Evolutionary conservation across 1,140 invertebrate species (phyloP), one percentile per base, ranked within the genome.

Genomic region (Cotesia typhae): DNA sequence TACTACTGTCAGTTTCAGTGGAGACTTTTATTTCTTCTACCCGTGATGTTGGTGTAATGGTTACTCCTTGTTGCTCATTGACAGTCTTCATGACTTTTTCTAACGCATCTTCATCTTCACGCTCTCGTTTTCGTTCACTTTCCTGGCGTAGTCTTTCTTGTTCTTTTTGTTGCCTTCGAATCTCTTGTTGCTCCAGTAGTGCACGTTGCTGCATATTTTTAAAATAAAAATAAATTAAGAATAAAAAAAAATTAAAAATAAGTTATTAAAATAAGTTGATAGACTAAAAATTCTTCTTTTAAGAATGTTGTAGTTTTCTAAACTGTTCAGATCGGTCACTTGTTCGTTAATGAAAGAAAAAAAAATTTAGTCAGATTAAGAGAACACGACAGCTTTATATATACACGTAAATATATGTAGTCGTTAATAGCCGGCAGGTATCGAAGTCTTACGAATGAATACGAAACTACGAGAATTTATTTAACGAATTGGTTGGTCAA

Each of bases 101-200:
- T 64, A 94, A 79, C 1, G 90, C 90, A 77, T 94, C 93, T 74
- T 96, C 94, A 71, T 96, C 93, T 76, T 96, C 94, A 74, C 92
- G 87, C 78, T 92, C 92, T 77, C 92, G 89, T 81, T 92, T 89
- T 84, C 91, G 90, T 80, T 95, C 95, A 71, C 89, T 93, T 83
- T 95, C 94, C 78, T 92, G 90, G 5, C 94, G 88, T 69, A 92
- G 84, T 81, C 94, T 87, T 84, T 97, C 94, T 79, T 94, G 93
- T 83, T 97, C 94, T 81, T 95, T 94, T 51, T 83, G 82, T 84
- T 95, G 92, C 75, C 92, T 82, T 41, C 94, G 89, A 80, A 93
- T 85, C 79, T 95, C 94, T 81, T 95, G 92, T 78, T 94, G 94
- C 84, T 96, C 94, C 70, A 92, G 87, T 3, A 96, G 85, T 68